Evolutionary conservation across 2,888 invertebrate species (phyloP), one percentile per base, ranked within the genome.

Genomic region (Plebejus anna): DNA sequence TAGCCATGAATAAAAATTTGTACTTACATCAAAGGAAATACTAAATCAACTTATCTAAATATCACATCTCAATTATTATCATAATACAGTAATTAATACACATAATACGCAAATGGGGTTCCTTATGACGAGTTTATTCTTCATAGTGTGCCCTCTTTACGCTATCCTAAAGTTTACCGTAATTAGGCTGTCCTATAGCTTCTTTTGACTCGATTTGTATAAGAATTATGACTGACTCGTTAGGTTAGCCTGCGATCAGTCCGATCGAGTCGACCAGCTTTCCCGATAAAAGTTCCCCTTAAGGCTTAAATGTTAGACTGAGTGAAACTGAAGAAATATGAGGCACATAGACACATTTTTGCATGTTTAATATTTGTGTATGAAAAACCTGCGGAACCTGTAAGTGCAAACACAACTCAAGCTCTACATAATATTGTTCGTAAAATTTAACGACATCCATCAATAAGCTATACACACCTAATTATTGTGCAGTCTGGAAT

Each of bases 11-110:
- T 42, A 38, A 70, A 70, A 70, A 70, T 22, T 71, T 4, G 71
- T 42, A 42, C 22, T 22, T 22, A 22, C 71, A 42, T 42, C n/a
- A 71, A 71, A 71, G 71, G 71, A 71, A 71, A 42, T 4, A 71
- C 42, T 71, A 42, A 42, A 71, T 71, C 71, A 71, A 42, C n/a
- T 71, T 6, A 71, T 71, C 71, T 71, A 42, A 71, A 42, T 71
- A 77, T 75, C 55, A 38, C 36, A 36, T 70, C 38, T 22, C 42
- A 42, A 70, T 77, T 70, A 57, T 55, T 55, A 55, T 70, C 55
- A 70, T 70, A 59, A 75, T 75, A 47, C 55, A 75, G 71, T 77
- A 75, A 71, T 42, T 71, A 75, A 77, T 70, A 71, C 38, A 70
- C 22, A 32, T 59, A 9, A 38, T 32, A 55, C 38, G 72, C 16